A percentile compares a stretch with the other conserved stretches of the same genome.
These are phyloP conservation scores for Coelogynopora nodosa DNA, from an alignment of 2,888 invertebrate genomes.

Conservation along the genomic window DNA sequence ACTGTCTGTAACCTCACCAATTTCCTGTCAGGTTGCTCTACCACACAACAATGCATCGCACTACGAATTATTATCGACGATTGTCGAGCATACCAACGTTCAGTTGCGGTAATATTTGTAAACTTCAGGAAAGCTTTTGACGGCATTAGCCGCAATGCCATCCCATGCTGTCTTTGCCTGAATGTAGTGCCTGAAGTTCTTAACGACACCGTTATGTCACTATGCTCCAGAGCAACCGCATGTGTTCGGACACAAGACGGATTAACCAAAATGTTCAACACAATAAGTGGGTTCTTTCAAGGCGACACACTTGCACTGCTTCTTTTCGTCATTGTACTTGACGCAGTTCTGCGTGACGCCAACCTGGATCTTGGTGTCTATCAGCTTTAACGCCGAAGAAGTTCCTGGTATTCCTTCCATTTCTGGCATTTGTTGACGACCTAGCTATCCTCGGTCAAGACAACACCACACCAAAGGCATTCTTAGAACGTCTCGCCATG, in stretches of 20 bases:
- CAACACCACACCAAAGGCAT: not conserved
- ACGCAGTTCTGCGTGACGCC: not conserved
- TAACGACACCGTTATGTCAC: slow-evolving; percentile 21
- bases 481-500: not conserved
- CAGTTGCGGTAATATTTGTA: not conserved
- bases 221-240: not conserved
- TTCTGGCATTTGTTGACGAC: not conserved
- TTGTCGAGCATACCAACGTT: too few relatives aligned
- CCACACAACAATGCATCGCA: slow-evolving; percentile 14
- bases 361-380: not conserved
- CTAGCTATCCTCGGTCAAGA: not conserved
- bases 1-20: not conserved
- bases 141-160: not conserved
- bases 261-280: too few relatives aligned
- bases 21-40: not conserved
- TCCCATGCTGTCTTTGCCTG: not conserved
- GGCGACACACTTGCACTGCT: slow-evolving; percentile 11
- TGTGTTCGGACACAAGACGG: not conserved
- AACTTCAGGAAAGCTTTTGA: not conserved
- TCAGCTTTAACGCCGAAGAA: not conserved
- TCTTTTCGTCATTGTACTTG: not conserved
- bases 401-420: not conserved
- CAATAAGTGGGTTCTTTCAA: slow-evolving; percentile 1
- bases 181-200: not conserved
- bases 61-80: not conserved